Conservation (phyloP, 2,113 vertebrate species). For the Pteropus alecto region DNA sequence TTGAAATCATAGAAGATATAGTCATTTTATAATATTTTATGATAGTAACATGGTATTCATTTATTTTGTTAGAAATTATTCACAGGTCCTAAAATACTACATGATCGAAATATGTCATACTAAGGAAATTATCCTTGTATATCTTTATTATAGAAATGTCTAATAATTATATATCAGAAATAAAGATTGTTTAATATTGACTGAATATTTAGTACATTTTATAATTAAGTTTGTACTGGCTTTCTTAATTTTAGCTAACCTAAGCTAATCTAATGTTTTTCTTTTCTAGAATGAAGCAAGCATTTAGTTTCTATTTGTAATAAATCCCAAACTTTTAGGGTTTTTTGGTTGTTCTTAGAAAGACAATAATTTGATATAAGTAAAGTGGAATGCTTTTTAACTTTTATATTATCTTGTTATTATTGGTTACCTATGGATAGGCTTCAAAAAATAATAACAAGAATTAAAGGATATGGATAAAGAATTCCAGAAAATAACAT, state of each 20-base stretch:
- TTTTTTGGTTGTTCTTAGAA: not conserved
- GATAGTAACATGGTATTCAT: slow-evolving; percentile 20
- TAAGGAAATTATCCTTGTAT: slow-evolving; percentile 38
- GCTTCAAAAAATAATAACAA: slow-evolving; percentile 3
- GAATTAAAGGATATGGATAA: slow-evolving; percentile 8
- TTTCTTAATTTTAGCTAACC: slow-evolving; percentile 55
- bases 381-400: slow-evolving; percentile 40
- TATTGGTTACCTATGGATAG: not conserved
- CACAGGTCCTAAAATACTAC: slow-evolving; percentile 57
- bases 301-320: slow-evolving; percentile 47
- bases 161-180: slow-evolving; percentile 56
- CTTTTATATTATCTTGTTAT: not conserved
- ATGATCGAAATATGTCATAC: slow-evolving; percentile 7
- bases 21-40: slow-evolving; percentile 34
- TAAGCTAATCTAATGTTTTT: slow-evolving; percentile 51
- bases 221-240: slow-evolving; percentile 60
- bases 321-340: not conserved
- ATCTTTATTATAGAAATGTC: slow-evolving; percentile 27
- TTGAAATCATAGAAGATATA: slow-evolving; percentile 30
- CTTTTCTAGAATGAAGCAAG: slow-evolving; percentile 52
- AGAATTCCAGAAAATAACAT: not conserved
- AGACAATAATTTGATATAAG: slow-evolving; percentile 21
- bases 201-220: slow-evolving; percentile 34
- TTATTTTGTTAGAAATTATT: slow-evolving; percentile 59
- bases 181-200: slow-evolving; percentile 47